These are phyloP conservation scores for Pristionchus arcanus DNA, from an alignment of 2,888 invertebrate species.

Conservation along the genomic window DNA sequence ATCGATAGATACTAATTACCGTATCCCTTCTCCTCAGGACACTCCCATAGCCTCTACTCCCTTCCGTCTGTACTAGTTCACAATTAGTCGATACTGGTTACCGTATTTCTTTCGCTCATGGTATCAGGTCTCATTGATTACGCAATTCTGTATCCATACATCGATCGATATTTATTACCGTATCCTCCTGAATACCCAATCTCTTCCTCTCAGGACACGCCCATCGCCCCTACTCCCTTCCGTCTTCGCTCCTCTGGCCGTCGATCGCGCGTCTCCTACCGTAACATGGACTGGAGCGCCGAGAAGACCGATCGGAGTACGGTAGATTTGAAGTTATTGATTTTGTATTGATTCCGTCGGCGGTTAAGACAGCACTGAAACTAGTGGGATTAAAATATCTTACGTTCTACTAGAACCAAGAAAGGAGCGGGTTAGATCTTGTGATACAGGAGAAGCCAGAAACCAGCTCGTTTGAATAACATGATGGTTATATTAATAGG, in stretches of 20 bases:
- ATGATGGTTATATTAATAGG: no score
- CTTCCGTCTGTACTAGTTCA: neutral
- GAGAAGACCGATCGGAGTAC: conserved; percentile 4
- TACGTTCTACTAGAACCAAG: no score
- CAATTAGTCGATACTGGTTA: no score
- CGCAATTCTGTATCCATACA: no score
- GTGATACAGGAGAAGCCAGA: no score
- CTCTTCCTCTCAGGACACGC: conserved; percentile 17
- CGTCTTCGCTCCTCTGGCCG: neutral
- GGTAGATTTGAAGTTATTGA: neutral
- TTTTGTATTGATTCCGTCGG: neutral
- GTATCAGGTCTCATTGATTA: no score
- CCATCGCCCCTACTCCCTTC: conserved; percentile 1
- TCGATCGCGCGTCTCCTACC: conserved; percentile 22
- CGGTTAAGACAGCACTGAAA: no score
- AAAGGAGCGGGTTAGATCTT: no score
- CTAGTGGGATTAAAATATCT: no score
- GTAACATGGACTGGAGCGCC: conserved; percentile 32
- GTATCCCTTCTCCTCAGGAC: neutral
- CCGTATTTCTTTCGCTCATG: no score
- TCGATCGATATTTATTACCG: neutral
- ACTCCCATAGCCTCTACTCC: neutral
- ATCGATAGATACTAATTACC: no score
- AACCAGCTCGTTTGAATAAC: no score
- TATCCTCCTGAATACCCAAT: neutral